Base-by-base conservation (phyloP, 2,113 vertebrate genomes). In the Halichoeres trimaculatus region DNA sequence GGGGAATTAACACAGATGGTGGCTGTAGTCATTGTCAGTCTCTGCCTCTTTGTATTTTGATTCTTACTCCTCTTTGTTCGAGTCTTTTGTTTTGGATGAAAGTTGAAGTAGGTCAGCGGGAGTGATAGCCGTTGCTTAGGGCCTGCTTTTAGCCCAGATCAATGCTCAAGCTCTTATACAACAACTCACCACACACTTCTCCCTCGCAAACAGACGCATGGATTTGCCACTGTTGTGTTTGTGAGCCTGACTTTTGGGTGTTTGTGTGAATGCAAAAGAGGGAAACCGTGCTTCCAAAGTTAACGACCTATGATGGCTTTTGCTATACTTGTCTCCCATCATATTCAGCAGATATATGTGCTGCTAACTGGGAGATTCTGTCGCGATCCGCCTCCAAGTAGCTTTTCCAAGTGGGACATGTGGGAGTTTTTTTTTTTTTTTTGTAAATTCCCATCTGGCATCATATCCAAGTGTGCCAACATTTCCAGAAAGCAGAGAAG, bases 91-190 rank as follows among this genome's bases (percentile, higher is more conserved):
- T 88, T 85, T 67, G 60, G 78, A 86, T 84, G 75, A 78, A 69
- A 72, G 59, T 74, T 83, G 85, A 92, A 90, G 85, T 92, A 86
- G 91, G 93, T 92, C 90, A 87, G 74, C 38, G 55, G 76, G 59
- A 83, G 78, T 76, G 86, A 87, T 88, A 83, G 80, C 51, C 24
- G 35, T 87, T 67, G 84, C 90, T 91, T 59, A 65, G 73, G 84
- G 81, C 69, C 73, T 67, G 76, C 85, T 91, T 87, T 91, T 75
- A 81, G 66, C 80, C 74, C 55, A 52, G 84, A 92, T 92, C 85
- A 59, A 92, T 89, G 86, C 76, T 65, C 57, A 22, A 56, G 50
- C 78, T 83, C 72, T 83, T 82, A 86, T 68, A 74, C 54, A 66
- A 59, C 69, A 76, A 74, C 74, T 62, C 71, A 60, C 64, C 70